Evolutionary conservation across 2,888 invertebrate species (phyloP), one percentile per base, ranked within the genome.

Genomic region (Geophilus truncorum): DNA sequence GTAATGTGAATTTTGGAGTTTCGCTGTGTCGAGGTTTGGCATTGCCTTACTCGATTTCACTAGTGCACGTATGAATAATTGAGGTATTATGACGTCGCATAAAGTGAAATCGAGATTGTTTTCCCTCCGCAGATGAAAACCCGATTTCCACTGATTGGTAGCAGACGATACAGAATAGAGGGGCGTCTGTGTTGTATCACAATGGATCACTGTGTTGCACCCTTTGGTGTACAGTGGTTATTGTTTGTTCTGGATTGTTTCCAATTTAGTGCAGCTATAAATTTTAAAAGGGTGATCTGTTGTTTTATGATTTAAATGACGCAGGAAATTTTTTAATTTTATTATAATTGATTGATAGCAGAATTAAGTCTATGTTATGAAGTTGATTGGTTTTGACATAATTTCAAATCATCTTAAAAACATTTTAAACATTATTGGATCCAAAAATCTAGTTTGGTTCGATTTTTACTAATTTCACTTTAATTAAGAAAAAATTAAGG

Each of bases 211-310:
- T 21, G 9, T 23, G 57, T 51, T 5, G 34, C n/a, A n/a, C 40
- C 40, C 40, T 10, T n/a, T n/a, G n/a, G 4, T 40, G 15, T 10
- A 40, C 40, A 40, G 15, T 23, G 1, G 57, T 62, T 62, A 62
- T 62, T 62, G 57, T 62, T 62, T 62, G 57, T 18, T 62, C 57
- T 62, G 57, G 57, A 62, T 62, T 62, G 23, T 62, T 62, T 62
- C n/a, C 57, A 62, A 62, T 62, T 62, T n/a, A 12, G 10, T 23
- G 7, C 6, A 23, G 21, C 57, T 62, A 62, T 62, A 62, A 62
- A 62, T 62, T 62, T 62, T n/a, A n/a, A 62, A 23, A 23, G 21
- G 21, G 21, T 4, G 10, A 10, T 62, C 21, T 62, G 57, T 18
- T 62, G 57, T 12, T 9, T 62, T n/a, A n/a, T 7, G 57, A 23